These are phyloP conservation scores for Telenomus remus DNA, from an alignment of 1,140 invertebrate genomes.

Conservation along the genomic window DNA sequence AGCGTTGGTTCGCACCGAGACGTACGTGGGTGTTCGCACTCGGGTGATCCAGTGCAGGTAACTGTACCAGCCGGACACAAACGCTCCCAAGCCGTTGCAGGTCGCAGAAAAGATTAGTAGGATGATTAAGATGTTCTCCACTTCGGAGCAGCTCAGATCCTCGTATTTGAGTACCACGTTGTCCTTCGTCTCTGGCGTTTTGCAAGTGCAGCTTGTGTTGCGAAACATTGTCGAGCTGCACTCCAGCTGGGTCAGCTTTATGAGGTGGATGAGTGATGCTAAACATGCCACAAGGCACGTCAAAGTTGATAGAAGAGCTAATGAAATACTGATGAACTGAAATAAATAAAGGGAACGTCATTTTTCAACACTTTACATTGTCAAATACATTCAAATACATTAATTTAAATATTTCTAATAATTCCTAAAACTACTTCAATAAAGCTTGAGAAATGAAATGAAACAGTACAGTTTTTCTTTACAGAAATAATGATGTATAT, in stretches of 20 bases:
- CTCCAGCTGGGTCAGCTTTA: slow-evolving; percentile 69
- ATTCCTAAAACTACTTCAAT: too few species aligned
- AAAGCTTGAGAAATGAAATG: too few species aligned
- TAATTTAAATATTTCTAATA: too few species aligned
- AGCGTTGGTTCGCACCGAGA: slow-evolving; percentile 70
- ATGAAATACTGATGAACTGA: slow-evolving; percentile 70
- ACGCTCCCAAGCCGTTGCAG: slow-evolving; percentile 70
- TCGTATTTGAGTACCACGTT: slow-evolving; percentile 65
- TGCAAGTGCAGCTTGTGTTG: slow-evolving; percentile 69
- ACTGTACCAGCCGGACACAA: slow-evolving; percentile 73
- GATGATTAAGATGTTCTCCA: slow-evolving; percentile 70
- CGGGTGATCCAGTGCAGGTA: slow-evolving; percentile 74
- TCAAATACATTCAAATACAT: too few species aligned
- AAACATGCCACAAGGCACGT: slow-evolving; percentile 72
- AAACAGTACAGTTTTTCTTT: too few species aligned
- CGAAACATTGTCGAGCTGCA: slow-evolving; percentile 71
- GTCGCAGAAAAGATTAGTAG: slow-evolving; percentile 72
- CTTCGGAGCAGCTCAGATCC: slow-evolving; percentile 75
- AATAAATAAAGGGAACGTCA: slow-evolving; percentile 19
- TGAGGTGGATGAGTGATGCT: slow-evolving; percentile 73
- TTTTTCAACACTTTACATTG: too few species aligned
- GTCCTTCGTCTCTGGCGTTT: slow-evolving; percentile 44
- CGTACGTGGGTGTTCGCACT: slow-evolving; percentile 66
- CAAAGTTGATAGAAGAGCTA: slow-evolving; percentile 69
- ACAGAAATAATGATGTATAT: too few species aligned